A percentile compares a stretch with the other conserved stretches of the same genome.
Evolutionary conservation across 2,888 invertebrate species (phyloP).

Genomic region (Caenorhabditis virilis): DNA sequence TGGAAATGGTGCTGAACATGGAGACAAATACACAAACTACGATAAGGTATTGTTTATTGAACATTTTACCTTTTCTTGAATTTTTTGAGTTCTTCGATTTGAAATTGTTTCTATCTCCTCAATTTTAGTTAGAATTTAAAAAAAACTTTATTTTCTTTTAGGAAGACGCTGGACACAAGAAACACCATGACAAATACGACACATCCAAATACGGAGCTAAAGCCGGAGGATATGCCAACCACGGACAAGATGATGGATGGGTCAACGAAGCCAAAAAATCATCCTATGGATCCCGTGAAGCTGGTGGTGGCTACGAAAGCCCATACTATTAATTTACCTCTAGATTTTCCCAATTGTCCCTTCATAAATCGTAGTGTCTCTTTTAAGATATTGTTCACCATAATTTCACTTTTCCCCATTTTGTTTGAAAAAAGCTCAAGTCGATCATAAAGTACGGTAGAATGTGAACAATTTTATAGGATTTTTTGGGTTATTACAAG

Average conservation of each 20-base stretch:
- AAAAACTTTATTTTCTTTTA: not conserved
- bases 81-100: not conserved
- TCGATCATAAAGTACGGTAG: too few species aligned
- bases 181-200: constrained; percentile 35
- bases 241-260: constrained; percentile 41
- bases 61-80: not conserved
- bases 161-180: constrained; percentile 32
- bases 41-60: constrained; percentile 25
- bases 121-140: too few species aligned
- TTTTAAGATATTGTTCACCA: too few species aligned
- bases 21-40: constrained; percentile 41
- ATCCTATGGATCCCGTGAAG: constrained; percentile 22
- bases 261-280: constrained; percentile 17
- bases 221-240: constrained; percentile 23
- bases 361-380: too few species aligned
- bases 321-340: constrained; percentile 23
- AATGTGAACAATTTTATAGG: too few species aligned
- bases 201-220: constrained; percentile 31
- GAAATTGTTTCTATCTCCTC: too few species aligned
- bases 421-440: too few species aligned
- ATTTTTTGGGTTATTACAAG: too few species aligned
- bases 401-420: too few species aligned
- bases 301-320: constrained; percentile 15
- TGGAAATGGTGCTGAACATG: constrained; percentile 32
- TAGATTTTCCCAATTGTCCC: not conserved